Evolutionary conservation across 92 coral and sea anemone genomes (phyloP).

Genomic region (Scolanthus callimorphus): DNA sequence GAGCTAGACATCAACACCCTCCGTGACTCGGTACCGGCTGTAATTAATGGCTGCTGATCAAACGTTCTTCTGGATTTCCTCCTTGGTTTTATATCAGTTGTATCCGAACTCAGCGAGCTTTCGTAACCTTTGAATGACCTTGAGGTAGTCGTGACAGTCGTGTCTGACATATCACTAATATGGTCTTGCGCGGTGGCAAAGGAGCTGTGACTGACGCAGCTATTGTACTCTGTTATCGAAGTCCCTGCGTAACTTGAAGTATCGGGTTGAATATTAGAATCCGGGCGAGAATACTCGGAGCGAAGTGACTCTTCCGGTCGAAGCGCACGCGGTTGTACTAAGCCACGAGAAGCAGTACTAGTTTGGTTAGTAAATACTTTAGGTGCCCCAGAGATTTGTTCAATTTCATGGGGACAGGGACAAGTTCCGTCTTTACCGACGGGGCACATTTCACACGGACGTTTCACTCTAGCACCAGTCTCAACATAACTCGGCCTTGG

Average conservation of each 20-base stretch:
- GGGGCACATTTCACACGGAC: not conserved
- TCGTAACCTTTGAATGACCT: not conserved
- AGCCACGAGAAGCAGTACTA: too few relatives aligned
- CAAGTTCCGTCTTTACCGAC: not conserved
- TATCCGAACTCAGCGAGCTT: not conserved
- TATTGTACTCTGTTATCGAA: slow-evolving; percentile 24
- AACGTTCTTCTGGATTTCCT: not conserved
- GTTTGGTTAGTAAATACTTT: too few relatives aligned
- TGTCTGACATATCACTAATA: not conserved
- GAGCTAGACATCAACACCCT: slow-evolving; percentile 78
- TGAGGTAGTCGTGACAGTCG: not conserved
- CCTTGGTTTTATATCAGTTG: not conserved
- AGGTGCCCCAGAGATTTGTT: not conserved
- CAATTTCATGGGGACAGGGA: not conserved
- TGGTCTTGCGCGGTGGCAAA: slow-evolving; percentile 17
- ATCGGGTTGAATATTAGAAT: too few relatives aligned
- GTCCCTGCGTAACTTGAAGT: slow-evolving; percentile 12
- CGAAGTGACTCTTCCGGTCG: too few relatives aligned
- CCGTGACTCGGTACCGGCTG: slow-evolving; percentile 1
- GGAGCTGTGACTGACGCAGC: slow-evolving; percentile 8
- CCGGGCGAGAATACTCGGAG: too few relatives aligned
- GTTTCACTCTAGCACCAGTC: too few relatives aligned
- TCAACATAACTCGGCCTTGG: too few relatives aligned
- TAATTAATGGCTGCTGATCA: not conserved
- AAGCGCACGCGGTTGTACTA: too few relatives aligned